Percentiles rank a stretch among this genome's conserved stretches.
phyloP scores from a whole-genome alignment of 2,113 vertebrate species.

The Caretta caretta region DNA sequence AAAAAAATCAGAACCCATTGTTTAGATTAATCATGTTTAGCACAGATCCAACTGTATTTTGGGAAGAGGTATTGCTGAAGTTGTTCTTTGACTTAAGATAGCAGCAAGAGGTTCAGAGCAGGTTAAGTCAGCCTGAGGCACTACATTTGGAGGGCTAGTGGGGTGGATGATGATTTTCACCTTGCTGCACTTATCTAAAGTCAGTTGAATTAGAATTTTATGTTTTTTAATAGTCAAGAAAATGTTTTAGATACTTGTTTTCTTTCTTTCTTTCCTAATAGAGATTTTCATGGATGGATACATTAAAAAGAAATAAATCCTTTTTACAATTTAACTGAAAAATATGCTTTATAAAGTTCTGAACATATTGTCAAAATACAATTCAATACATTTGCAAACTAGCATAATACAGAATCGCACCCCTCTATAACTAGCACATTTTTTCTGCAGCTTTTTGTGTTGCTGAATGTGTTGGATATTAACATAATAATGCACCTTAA shows the following conservation, averaged over 20 bases:
- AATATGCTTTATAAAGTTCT: neutral
- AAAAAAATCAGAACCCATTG: neutral
- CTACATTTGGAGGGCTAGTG: neutral
- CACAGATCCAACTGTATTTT: neutral
- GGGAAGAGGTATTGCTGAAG: neutral
- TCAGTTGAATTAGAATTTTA: neutral
- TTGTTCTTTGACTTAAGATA: fast-evolving
- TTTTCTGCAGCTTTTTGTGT: slow-evolving; percentile 13
- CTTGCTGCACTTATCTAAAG: neutral
- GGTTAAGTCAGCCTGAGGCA: neutral
- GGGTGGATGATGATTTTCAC: neutral
- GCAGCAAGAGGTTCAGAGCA: neutral
- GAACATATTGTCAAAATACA: neutral
- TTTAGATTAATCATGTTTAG: neutral
- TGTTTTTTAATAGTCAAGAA: neutral
- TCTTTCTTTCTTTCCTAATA: neutral
- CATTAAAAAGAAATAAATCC: neutral
- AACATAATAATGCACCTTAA: neutral
- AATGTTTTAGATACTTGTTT: neutral
- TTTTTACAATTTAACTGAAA: neutral
- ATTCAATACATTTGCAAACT: neutral
- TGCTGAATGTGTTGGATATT: neutral
- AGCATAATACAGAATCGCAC: neutral
- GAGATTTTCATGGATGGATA: neutral
- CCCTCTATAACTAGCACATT: neutral